These are phyloP conservation scores for Ploceus nigricollis DNA, from an alignment of 2,113 vertebrate genomes.

Conservation along the genomic window DNA sequence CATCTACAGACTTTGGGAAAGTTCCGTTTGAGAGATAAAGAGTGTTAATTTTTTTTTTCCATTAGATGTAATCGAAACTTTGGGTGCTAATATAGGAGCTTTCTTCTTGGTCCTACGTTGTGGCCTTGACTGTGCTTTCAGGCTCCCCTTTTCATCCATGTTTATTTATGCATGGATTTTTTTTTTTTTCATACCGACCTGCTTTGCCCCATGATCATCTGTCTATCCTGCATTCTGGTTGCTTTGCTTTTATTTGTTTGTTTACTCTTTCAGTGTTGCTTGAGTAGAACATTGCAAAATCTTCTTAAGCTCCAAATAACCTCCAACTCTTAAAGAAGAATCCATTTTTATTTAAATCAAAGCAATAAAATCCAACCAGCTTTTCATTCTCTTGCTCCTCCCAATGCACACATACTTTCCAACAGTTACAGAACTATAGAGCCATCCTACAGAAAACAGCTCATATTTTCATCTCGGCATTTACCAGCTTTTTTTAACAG, in stretches of 20 bases:
- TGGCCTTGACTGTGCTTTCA: neutral
- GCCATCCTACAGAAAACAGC: neutral
- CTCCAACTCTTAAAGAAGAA: neutral
- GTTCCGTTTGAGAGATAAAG: neutral
- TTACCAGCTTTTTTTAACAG: neutral
- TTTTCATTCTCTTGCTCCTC: neutral
- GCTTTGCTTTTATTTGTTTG: neutral
- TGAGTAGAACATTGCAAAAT: neutral
- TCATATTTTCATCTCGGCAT: neutral
- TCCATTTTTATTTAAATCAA: slow-evolving; percentile 9
- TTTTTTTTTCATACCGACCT: neutral
- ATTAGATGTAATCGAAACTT: neutral
- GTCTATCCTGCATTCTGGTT: neutral
- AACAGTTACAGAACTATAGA: neutral
- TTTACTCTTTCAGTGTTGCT: neutral
- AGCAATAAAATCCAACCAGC: neutral
- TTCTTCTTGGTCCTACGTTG: neutral
- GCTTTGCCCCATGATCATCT: neutral
- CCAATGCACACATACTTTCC: neutral
- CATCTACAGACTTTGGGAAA: neutral
- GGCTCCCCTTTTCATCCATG: neutral
- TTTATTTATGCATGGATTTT: neutral
- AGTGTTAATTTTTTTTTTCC: neutral
- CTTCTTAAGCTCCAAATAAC: neutral
- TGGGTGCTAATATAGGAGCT: neutral